Conservation (phyloP, 2,888 invertebrate species). For the Caenorhabditis sinica region DNA sequence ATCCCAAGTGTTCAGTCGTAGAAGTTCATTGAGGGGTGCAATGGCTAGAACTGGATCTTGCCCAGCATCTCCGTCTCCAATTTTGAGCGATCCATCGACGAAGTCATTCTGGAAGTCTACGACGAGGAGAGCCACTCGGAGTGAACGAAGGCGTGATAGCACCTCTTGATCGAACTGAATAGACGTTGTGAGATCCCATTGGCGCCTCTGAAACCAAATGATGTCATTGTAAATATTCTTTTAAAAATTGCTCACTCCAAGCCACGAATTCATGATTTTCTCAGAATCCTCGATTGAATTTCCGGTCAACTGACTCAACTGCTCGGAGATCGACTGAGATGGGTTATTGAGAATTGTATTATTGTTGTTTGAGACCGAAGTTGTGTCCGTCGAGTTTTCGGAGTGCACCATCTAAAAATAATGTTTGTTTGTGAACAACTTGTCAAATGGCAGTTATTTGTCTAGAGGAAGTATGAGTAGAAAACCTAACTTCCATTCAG, state of each 20-base stretch:
- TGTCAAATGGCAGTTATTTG: conserved; percentile 34
- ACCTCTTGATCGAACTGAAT: conserved; percentile 56
- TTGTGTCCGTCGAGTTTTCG: conserved; percentile 31
- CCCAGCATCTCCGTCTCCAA: conserved; percentile 86
- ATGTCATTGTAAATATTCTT: not conserved
- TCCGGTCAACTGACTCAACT: conserved; percentile 54
- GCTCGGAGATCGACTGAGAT: conserved; percentile 56
- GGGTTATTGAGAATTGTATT: conserved; percentile 57
- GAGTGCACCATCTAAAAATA: conserved; percentile 59
- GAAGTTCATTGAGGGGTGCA: conserved; percentile 74
- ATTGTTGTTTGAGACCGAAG: conserved; percentile 49
- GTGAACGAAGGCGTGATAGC: conserved; percentile 57
- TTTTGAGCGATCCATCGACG: conserved; percentile 94
- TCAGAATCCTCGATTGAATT: conserved; percentile 42
- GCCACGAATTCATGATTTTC: conserved; percentile 59
- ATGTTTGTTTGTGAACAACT: conserved; percentile 35
- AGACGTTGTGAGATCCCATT: conserved; percentile 49
- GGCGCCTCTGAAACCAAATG: conserved; percentile 36
- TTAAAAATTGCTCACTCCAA: conserved; percentile 44
- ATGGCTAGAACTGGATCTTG: conserved; percentile 79
- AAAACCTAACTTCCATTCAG: not conserved
- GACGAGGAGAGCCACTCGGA: conserved; percentile 89
- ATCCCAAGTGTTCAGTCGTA: conserved; percentile 70
- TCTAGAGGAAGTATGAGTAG: conserved; percentile 12
- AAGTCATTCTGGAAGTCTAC: conserved; percentile 99